Base-by-base conservation (phyloP, 2,113 vertebrate species). In the Syrmaticus mikado region DNA sequence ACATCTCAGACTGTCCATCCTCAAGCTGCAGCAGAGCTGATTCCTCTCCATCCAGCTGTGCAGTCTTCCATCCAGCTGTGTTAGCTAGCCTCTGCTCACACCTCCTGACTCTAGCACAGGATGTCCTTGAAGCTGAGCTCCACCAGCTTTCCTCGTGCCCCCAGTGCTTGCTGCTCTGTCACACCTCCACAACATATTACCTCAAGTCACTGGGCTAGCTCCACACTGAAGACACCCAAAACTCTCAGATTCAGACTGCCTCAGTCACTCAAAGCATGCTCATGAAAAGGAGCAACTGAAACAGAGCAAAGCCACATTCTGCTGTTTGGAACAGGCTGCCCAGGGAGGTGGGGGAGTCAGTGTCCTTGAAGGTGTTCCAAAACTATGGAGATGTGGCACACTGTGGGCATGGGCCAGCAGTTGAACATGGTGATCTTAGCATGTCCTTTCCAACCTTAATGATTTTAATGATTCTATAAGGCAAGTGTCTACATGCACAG, bases 121-220 rank as follows among this genome's bases (percentile, higher is more conserved):
- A 43, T 64, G 61, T 58, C 48, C 43, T 2, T 81, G 11, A 68
- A 78, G 67, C 45, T 70, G 48, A 53, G 34, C 20, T 3, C 13
- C 4, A 13, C 83, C 76, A 88, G 5, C 41, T 27, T 83, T 75
- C 76, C 65, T 95, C 73, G 73, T 75, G 65, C 61, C 13, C 0
- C 17, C 68, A 60, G 50, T 27, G 50, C 41, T 34, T 0, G 0
- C 5, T 25, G 32, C 30, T n/a, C 60, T 18, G 20, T 68, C 28
- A 71, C 70, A 67, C 32, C 16, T 68, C 65, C 79, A 96, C 88
- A 96, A 88, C 58, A 27, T 3, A 67, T 86, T 95, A 62, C 85
- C 64, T 87, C 25, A 7, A 89, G 13, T 14, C 82, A 89, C 87
- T 55, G 65, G 93, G 90, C 45, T 90, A 34, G 36, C 48, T 36